These are phyloP conservation scores for Epinotia demarniana DNA, from an alignment of 2,888 invertebrate species.

Conservation along the genomic window DNA sequence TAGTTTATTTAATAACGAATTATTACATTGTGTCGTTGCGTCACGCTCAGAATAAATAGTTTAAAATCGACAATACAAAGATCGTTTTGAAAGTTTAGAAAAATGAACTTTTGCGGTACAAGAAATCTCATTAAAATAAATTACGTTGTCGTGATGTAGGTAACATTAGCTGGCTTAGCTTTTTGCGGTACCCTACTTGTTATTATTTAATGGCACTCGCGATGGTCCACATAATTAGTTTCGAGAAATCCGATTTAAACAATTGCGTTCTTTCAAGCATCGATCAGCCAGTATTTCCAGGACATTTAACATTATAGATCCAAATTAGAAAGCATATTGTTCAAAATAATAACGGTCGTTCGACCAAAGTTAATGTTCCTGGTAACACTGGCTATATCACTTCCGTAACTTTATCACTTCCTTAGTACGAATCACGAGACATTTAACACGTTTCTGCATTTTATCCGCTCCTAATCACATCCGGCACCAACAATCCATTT, in stretches of 20 bases:
- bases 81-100: too few species aligned
- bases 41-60: neutral
- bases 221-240: neutral
- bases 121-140: neutral
- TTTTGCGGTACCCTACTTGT: neutral
- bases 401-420: constrained; percentile 18
- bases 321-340: neutral
- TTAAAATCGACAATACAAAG: neutral
- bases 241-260: neutral
- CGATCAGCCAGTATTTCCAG: constrained; percentile 23
- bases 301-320: neutral
- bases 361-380: constrained; percentile 56
- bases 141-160: neutral
- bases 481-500: constrained; percentile 53
- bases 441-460: constrained; percentile 43
- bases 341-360: neutral
- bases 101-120: too few species aligned
- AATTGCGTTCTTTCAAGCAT: neutral
- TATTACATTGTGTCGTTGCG: neutral
- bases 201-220: neutral
- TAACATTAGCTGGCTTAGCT: neutral
- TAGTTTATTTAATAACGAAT: neutral
- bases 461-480: constrained; percentile 32
- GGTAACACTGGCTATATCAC: constrained; percentile 68
- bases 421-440: neutral